Evolutionary conservation across 2,113 vertebrate genomes (phyloP).

Genomic region (Leucopsar rothschildi): DNA sequence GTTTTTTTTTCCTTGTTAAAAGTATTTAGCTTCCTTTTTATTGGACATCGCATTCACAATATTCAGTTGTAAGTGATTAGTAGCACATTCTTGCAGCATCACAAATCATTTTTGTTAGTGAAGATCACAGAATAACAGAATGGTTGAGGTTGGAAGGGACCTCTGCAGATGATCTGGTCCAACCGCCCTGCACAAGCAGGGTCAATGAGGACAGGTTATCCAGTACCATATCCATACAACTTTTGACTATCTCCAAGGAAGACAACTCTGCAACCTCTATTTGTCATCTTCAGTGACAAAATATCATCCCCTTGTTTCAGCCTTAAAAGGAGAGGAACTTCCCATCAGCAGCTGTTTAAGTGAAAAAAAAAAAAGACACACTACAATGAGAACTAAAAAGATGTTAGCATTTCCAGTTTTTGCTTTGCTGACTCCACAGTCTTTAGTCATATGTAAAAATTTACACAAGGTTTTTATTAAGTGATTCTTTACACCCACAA

Average conservation of each 20-base stretch:
- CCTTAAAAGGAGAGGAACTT: not conserved
- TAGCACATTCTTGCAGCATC: not conserved
- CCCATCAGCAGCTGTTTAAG: not conserved
- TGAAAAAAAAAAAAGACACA: not conserved
- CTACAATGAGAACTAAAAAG: not conserved
- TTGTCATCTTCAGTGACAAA: not conserved
- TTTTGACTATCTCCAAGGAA: not conserved
- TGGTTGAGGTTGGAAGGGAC: not conserved
- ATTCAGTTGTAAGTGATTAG: not conserved
- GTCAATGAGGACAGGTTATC: not conserved
- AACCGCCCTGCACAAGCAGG: rapidly evolving
- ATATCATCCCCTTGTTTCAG: not conserved
- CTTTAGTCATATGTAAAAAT: not conserved
- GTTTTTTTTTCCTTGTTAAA: not conserved
- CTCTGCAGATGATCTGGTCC: not conserved
- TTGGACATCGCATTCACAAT: not conserved
- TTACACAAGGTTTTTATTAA: constrained; percentile 25
- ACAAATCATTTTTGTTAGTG: not conserved
- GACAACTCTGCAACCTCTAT: not conserved
- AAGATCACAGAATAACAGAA: not conserved
- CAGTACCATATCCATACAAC: not conserved
- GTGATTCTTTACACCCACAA: not conserved
- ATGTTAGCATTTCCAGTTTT: not conserved
- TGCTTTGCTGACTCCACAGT: constrained; percentile 13
- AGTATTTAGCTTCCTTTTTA: not conserved